Evolutionary conservation across 2,113 vertebrate species (phyloP).

Genomic region (Acanthochromis polyacanthus): DNA sequence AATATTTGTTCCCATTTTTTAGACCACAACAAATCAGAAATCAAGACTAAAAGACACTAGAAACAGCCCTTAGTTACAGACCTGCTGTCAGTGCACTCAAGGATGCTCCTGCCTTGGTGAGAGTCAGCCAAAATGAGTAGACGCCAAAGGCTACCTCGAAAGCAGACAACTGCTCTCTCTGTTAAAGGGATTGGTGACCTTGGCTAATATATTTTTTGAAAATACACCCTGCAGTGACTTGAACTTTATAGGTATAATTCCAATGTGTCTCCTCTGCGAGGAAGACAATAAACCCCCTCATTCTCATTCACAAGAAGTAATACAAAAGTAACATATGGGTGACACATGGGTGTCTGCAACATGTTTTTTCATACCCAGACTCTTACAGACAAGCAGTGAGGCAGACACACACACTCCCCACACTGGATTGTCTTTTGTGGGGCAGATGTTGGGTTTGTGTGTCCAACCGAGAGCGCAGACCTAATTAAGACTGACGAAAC

Average conservation of each 20-base stretch:
- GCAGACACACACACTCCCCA: slow-evolving; percentile 35
- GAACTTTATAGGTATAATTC: neutral
- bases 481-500: slow-evolving; percentile 78
- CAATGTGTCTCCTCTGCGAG: slow-evolving; percentile 1
- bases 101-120: neutral
- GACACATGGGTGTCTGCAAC: slow-evolving; percentile 56
- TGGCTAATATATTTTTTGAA: slow-evolving; percentile 1
- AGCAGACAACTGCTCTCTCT: neutral
- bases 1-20: too few species aligned
- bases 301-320: slow-evolving; percentile 13
- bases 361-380: slow-evolving; percentile 14
- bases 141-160: slow-evolving; percentile 1
- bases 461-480: slow-evolving; percentile 58
- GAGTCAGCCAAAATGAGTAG: neutral
- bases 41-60: too few species aligned
- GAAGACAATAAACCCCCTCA: neutral
- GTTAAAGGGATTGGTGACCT: neutral
- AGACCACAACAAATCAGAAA: too few species aligned
- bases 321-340: slow-evolving; percentile 41
- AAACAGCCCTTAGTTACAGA: too few species aligned
- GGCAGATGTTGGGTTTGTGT: slow-evolving; percentile 73
- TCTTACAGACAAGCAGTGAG: slow-evolving; percentile 24
- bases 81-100: neutral
- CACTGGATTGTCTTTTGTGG: slow-evolving; percentile 58
- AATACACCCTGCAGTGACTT: neutral